Evolutionary conservation across 2,888 invertebrate species (phyloP).

Genomic region (Lissocephala sabroskyi): DNA sequence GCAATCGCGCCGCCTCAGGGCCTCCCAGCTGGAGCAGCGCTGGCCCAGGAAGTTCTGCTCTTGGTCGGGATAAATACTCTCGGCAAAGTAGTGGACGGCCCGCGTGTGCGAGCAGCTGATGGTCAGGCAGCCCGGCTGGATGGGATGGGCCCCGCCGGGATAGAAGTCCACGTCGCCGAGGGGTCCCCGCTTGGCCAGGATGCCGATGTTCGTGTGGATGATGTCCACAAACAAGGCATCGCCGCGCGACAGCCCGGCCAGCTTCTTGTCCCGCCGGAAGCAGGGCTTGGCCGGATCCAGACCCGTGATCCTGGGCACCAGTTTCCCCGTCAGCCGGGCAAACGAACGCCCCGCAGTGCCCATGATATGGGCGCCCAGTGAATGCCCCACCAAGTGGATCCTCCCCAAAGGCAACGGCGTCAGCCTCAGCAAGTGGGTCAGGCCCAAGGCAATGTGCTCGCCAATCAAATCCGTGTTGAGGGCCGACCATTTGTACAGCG

Average conservation of each 20-base stretch:
- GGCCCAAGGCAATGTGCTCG: constrained; percentile 50
- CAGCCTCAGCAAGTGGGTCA: constrained; percentile 46
- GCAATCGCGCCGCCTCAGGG: constrained; percentile 45
- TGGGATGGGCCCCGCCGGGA: constrained; percentile 60
- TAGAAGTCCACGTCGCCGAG: constrained; percentile 69
- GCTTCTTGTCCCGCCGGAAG: constrained; percentile 51
- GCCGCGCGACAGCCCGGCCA: constrained; percentile 55
- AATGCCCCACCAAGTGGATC: constrained; percentile 69
- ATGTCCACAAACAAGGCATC: constrained; percentile 68
- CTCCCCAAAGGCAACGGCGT: constrained; percentile 51
- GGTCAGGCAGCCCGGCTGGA: constrained; percentile 61
- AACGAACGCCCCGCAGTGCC: constrained; percentile 67
- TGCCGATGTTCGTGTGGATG: constrained; percentile 66
- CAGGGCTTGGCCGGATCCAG: constrained; percentile 71
- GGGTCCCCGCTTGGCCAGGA: constrained; percentile 61
- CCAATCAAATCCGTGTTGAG: constrained; percentile 69
- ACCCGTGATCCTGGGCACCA: constrained; percentile 66
- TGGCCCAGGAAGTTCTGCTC: constrained; percentile 53
- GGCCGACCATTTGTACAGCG: constrained; percentile 69
- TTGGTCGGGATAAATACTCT: constrained; percentile 61
- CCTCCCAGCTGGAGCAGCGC: constrained; percentile 53
- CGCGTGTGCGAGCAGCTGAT: constrained; percentile 63
- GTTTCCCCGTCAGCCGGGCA: constrained; percentile 46
- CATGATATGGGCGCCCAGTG: constrained; percentile 70
- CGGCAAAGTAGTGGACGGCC: constrained; percentile 63